phyloP scores from a whole-genome alignment of 2,797 vertebrate species.

The Bufotes viridis region DNA sequence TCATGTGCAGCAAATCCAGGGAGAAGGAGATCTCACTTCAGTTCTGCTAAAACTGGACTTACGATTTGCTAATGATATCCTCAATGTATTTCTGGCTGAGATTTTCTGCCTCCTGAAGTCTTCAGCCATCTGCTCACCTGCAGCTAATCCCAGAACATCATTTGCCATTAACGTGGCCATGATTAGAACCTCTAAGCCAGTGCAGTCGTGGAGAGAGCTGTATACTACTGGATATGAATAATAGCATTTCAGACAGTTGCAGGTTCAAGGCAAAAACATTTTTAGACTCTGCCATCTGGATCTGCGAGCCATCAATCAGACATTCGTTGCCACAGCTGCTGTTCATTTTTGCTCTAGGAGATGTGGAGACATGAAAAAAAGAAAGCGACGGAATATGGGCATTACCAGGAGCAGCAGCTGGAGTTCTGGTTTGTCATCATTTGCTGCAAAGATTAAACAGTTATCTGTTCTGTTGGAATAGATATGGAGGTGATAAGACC shows the following conservation, averaged over 20 bases:
- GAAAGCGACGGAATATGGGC: slow-evolving; percentile 50
- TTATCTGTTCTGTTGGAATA: slow-evolving; percentile 58
- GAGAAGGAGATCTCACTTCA: background rate
- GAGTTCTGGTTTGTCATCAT: slow-evolving; percentile 54
- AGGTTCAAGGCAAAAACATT: slow-evolving; percentile 62
- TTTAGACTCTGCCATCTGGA: slow-evolving; percentile 57
- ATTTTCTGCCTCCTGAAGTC: slow-evolving; percentile 23
- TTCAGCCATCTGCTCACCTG: slow-evolving; percentile 49
- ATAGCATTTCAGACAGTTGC: slow-evolving; percentile 45
- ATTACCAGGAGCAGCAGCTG: slow-evolving; percentile 58
- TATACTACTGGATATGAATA: slow-evolving; percentile 55
- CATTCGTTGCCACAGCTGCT: slow-evolving; percentile 49
- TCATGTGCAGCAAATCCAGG: too few relatives aligned
- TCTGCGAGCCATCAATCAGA: slow-evolving; percentile 56
- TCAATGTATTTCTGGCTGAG: slow-evolving; percentile 5
- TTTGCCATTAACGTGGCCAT: slow-evolving; percentile 50
- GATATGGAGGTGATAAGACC: slow-evolving; percentile 44
- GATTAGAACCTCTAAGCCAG: slow-evolving; percentile 49
- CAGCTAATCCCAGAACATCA: slow-evolving; percentile 48
- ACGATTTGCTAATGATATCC: slow-evolving; percentile 49
- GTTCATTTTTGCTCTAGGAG: slow-evolving; percentile 59
- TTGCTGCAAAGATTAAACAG: slow-evolving; percentile 59
- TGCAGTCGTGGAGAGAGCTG: slow-evolving; percentile 46
- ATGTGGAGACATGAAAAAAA: slow-evolving; percentile 52
- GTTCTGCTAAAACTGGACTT: background rate